Conservation (phyloP, 2,888 invertebrate genomes). For the Macaria liturata region DNA sequence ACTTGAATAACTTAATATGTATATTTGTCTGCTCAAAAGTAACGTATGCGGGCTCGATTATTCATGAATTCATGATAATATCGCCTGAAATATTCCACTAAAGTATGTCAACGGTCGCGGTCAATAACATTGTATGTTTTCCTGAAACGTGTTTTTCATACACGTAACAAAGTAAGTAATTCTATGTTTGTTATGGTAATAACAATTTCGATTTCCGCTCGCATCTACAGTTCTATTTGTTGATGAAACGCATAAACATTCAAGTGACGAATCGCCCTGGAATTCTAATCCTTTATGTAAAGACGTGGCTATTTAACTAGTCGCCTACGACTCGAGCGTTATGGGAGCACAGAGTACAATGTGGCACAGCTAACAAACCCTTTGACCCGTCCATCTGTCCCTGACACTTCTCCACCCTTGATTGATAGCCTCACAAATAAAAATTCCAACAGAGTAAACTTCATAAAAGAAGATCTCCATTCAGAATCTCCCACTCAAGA, state of each 20-base stretch:
- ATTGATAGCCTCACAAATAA: slow-evolving; percentile 53
- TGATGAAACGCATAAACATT: slow-evolving; percentile 30
- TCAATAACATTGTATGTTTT: slow-evolving; percentile 1
- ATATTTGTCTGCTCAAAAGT: too few species aligned
- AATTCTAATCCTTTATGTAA: slow-evolving; percentile 31
- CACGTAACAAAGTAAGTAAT: slow-evolving; percentile 2
- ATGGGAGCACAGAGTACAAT: slow-evolving; percentile 2
- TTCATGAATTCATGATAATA: too few species aligned
- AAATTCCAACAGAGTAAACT: slow-evolving; percentile 32
- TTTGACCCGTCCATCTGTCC: slow-evolving; percentile 49
- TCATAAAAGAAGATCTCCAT: slow-evolving; percentile 35
- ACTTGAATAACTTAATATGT: too few species aligned
- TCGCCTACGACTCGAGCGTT: slow-evolving; percentile 21
- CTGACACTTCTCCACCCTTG: slow-evolving; percentile 52
- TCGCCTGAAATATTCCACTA: slow-evolving; percentile 2
- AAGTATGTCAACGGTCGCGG: slow-evolving; percentile 9
- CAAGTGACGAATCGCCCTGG: slow-evolving; percentile 25
- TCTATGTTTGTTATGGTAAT: slow-evolving; percentile 21
- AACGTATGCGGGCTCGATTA: too few species aligned
- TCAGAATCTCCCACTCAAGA: slow-evolving; percentile 31
- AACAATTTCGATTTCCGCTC: slow-evolving; percentile 24
- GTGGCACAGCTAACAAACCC: slow-evolving; percentile 35
- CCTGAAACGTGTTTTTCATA: slow-evolving; percentile 19
- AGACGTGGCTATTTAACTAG: slow-evolving; percentile 23
- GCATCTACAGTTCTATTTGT: slow-evolving; percentile 20